phyloP scores from a whole-genome alignment of 2,888 invertebrate genomes.

The Platypus cylindrus region DNA sequence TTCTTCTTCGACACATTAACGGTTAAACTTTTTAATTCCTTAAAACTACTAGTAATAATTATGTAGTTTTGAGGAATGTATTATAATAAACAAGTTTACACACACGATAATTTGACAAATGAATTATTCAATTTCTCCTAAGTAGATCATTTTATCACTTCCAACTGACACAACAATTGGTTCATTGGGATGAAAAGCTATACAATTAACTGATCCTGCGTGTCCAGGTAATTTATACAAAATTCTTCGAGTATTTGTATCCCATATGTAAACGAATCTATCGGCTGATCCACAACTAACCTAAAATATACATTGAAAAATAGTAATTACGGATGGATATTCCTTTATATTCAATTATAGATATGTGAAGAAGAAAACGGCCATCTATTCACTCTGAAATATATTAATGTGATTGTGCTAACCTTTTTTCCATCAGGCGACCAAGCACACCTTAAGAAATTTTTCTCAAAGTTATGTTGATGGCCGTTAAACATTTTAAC shows the following conservation, averaged over 20 bases:
- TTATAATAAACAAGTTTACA: too few species aligned
- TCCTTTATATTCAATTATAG: too few species aligned
- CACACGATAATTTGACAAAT: too few species aligned
- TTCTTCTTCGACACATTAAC: too few species aligned
- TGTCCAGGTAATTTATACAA: conserved; percentile 96
- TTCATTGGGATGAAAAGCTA: conserved; percentile 89
- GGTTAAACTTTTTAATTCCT: too few species aligned
- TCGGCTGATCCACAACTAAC: conserved; percentile 83
- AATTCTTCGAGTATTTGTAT: conserved; percentile 81
- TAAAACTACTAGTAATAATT: too few species aligned
- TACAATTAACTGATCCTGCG: conserved; percentile 92
- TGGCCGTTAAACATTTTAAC: conserved; percentile 72
- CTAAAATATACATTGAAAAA: conserved; percentile 7
- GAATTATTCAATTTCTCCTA: conserved; percentile 88
- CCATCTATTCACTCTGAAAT: too few species aligned
- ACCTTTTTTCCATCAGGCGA: conserved; percentile 22
- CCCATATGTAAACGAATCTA: conserved; percentile 94
- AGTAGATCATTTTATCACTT: conserved; percentile 89
- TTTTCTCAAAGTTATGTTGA: conserved; percentile 96
- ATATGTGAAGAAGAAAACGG: too few species aligned
- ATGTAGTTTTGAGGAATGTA: too few species aligned
- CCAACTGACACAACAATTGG: conserved; percentile 87
- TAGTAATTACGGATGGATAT: too few species aligned
- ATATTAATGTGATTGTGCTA: too few species aligned
- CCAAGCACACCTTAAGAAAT: conserved; percentile 88